Percentiles rank a stretch among this genome's conserved stretches.
Evolutionary conservation across 2,797 vertebrate species (phyloP).

Genomic region (Holocentrus rufus): DNA sequence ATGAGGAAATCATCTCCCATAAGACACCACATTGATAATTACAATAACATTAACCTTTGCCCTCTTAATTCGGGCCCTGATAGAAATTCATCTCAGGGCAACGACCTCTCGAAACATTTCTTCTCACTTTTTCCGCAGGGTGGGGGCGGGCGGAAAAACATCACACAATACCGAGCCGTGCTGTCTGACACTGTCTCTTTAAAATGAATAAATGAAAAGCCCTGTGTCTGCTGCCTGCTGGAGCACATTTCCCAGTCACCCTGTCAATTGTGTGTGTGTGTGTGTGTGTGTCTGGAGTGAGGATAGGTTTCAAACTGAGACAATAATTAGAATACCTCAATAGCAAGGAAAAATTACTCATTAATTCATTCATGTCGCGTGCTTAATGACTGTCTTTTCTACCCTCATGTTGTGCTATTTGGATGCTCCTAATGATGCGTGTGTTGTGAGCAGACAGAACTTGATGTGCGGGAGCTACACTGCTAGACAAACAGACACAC

Average conservation of each 20-base stretch:
- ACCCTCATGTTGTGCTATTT: constrained; percentile 70
- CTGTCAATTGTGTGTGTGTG: constrained; percentile 39
- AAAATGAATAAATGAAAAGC: constrained; percentile 43
- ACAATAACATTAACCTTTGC: constrained; percentile 85
- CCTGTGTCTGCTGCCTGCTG: constrained; percentile 41
- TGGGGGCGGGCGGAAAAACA: constrained; percentile 40
- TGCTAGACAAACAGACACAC: constrained; percentile 31
- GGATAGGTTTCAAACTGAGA: constrained; percentile 64
- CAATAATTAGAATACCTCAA: constrained; percentile 76
- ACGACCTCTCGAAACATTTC: constrained; percentile 60
- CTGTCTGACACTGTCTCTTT: constrained; percentile 18
- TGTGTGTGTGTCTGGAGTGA: constrained; percentile 34
- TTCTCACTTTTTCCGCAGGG: constrained; percentile 51
- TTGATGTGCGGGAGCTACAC: constrained; percentile 30
- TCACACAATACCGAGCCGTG: constrained; percentile 32
- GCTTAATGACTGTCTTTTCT: constrained; percentile 70
- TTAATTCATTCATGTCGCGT: constrained; percentile 76
- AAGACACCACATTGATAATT: constrained; percentile 79
- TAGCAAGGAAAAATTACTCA: constrained; percentile 71
- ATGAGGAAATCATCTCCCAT: constrained; percentile 77
- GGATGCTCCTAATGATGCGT: constrained; percentile 74
- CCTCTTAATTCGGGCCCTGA: constrained; percentile 76
- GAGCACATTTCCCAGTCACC: constrained; percentile 42
- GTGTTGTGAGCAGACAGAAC: constrained; percentile 61
- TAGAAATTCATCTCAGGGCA: constrained; percentile 71